Conservation (phyloP, 2,888 invertebrate genomes). For the Agrotis exclamationis region DNA sequence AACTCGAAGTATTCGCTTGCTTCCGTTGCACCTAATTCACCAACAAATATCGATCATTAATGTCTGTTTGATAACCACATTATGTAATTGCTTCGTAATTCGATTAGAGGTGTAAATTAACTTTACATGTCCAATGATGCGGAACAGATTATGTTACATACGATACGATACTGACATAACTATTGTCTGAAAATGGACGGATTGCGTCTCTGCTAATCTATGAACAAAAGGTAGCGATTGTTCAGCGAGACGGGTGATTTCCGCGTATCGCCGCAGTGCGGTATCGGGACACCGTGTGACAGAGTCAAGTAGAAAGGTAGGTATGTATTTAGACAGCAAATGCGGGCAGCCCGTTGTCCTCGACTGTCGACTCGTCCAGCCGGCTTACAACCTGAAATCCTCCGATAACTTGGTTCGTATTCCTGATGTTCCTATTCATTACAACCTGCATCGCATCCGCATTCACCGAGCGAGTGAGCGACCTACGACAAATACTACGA, state of each 20-base stretch:
- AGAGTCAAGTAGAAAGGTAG: conserved; percentile 60
- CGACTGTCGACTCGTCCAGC: conserved; percentile 61
- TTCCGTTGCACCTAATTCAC: conserved; percentile 24
- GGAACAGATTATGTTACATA: conserved; percentile 42
- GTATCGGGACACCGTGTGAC: conserved; percentile 41
- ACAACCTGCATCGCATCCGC: conserved; percentile 50
- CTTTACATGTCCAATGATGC: conserved; percentile 26
- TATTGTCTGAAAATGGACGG: conserved; percentile 24
- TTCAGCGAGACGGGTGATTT: conserved; percentile 38
- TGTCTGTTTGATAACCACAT: conserved; percentile 12
- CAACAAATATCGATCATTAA: conserved; percentile 12
- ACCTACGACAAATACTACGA: conserved; percentile 42
- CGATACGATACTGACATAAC: conserved; percentile 23
- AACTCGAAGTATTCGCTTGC: conserved; percentile 24
- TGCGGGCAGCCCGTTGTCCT: conserved; percentile 68
- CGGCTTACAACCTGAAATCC: conserved; percentile 65
- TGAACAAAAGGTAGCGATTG: conserved; percentile 54
- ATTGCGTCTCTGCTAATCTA: conserved; percentile 27
- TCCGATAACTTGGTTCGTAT: conserved; percentile 55
- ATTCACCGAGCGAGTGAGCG: conserved; percentile 27
- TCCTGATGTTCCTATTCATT: conserved; percentile 53
- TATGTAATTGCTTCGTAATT: conserved; percentile 22
- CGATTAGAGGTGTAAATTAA: conserved; percentile 26
- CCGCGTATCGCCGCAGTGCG: conserved; percentile 36
- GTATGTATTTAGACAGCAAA: conserved; percentile 65